These are phyloP conservation scores for Labeo rohita DNA, from an alignment of 2,113 vertebrate species.

Conservation along the genomic window DNA sequence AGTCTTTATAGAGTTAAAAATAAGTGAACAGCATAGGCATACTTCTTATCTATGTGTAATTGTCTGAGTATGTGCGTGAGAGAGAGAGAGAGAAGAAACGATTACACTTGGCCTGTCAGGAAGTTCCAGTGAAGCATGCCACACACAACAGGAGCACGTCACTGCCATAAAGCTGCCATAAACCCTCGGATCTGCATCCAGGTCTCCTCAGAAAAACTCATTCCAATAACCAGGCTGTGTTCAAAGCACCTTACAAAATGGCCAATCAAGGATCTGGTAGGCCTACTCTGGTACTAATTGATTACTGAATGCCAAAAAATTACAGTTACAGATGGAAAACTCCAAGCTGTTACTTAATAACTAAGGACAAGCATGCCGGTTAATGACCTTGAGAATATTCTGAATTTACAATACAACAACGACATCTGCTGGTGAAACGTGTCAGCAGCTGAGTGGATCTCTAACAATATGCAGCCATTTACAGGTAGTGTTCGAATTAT, in stretches of 20 bases:
- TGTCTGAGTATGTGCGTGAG: neutral
- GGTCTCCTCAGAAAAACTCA: neutral
- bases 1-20: neutral
- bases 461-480: neutral
- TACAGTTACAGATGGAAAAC: neutral
- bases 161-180: neutral
- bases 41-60: neutral
- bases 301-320: neutral
- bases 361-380: neutral
- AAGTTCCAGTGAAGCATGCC: neutral
- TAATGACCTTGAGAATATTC: neutral
- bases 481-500: neutral
- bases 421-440: constrained; percentile 8
- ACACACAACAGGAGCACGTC: neutral
- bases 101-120: neutral
- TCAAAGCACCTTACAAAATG: neutral
- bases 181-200: neutral
- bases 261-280: neutral
- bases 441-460: neutral
- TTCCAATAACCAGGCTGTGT: neutral
- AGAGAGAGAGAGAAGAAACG: neutral
- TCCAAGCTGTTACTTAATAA: neutral
- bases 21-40: neutral
- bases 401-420: neutral
- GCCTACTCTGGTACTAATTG: neutral